phyloP scores from a whole-genome alignment of 2,113 vertebrate species.

The Cyprinodon variegatus region DNA sequence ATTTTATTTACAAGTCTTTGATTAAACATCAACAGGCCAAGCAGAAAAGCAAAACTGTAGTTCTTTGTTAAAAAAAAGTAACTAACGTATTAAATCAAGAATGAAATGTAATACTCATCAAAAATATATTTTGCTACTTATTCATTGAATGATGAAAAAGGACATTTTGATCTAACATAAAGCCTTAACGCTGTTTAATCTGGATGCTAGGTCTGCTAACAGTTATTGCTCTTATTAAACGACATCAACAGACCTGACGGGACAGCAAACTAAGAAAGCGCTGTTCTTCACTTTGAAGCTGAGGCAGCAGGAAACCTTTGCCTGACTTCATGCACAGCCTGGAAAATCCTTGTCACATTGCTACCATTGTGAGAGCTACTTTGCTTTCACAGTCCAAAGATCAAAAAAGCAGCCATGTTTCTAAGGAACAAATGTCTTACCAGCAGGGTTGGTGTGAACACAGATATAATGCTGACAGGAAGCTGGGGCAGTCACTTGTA shows the following conservation, averaged over 20 bases:
- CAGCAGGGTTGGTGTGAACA: constrained; percentile 78
- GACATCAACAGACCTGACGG: constrained; percentile 31
- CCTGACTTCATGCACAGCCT: constrained; percentile 65
- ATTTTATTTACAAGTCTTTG: background rate
- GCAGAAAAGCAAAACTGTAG: no score
- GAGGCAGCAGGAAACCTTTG: constrained; percentile 63
- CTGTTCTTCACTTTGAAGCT: constrained; percentile 37
- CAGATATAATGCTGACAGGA: constrained; percentile 85
- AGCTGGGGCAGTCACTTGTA: constrained; percentile 83
- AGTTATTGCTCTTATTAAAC: constrained; percentile 22
- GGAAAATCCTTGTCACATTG: constrained; percentile 75
- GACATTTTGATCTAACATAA: background rate
- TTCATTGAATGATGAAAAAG: no score
- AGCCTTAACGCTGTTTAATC: background rate
- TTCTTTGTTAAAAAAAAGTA: no score
- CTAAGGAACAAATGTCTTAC: constrained; percentile 78
- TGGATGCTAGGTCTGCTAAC: no score
- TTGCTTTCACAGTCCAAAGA: constrained; percentile 84
- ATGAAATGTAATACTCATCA: no score
- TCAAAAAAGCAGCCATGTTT: constrained; percentile 83
- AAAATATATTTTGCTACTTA: no score
- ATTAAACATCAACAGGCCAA: no score
- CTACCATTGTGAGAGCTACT: constrained; percentile 72
- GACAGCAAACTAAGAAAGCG: constrained; percentile 24
- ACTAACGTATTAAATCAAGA: no score